These are phyloP conservation scores for Wasmannia auropunctata DNA, from an alignment of 1,140 invertebrate genomes.

Conservation along the genomic window DNA sequence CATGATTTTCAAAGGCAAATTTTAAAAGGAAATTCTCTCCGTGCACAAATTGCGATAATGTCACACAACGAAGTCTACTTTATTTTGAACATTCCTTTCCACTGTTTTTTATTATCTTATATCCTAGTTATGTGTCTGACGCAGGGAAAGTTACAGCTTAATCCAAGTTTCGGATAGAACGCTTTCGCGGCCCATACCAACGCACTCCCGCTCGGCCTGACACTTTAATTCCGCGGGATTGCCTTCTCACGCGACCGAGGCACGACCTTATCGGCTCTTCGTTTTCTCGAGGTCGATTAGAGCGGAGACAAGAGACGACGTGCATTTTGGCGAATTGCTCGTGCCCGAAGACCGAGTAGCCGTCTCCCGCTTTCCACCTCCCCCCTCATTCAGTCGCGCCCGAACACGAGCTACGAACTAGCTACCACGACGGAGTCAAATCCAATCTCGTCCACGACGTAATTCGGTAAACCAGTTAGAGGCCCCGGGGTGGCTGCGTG, in stretches of 20 bases:
- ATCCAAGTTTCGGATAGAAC: slow-evolving; percentile 37
- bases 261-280: slow-evolving; percentile 49
- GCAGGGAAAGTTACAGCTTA: background rate
- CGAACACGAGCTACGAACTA: slow-evolving; percentile 41
- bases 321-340: slow-evolving; percentile 73
- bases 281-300: slow-evolving; percentile 54
- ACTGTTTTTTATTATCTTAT: background rate
- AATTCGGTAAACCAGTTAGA: slow-evolving; percentile 80
- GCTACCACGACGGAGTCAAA: slow-evolving; percentile 71
- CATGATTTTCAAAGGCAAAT: no score
- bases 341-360: slow-evolving; percentile 54
- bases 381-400: background rate
- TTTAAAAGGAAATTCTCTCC: no score
- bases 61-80: background rate
- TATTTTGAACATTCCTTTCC: background rate
- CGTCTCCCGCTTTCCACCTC: slow-evolving; percentile 10
- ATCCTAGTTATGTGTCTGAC: background rate
- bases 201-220: slow-evolving; percentile 21
- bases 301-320: slow-evolving; percentile 51
- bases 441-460: slow-evolving; percentile 76
- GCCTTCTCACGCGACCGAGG: slow-evolving; percentile 20
- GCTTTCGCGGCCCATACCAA: background rate
- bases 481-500: slow-evolving; percentile 59
- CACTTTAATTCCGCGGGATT: slow-evolving; percentile 56
- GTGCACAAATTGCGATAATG: background rate